Conservation (phyloP, 2,888 invertebrate species). For the Xanthia icteritia region DNA sequence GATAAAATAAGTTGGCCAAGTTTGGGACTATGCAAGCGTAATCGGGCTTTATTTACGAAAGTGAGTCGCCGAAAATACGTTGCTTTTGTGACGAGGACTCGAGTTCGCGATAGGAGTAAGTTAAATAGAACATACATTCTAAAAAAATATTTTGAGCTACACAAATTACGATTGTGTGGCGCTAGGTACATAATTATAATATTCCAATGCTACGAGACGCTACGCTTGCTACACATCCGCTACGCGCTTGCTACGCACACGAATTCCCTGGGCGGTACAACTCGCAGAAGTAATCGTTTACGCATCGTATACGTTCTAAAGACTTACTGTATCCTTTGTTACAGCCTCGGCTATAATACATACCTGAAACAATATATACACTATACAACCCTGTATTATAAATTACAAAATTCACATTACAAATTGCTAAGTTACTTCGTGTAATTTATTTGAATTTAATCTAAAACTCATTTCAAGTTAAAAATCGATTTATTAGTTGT, state of each 20-base stretch:
- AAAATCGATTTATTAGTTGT: not conserved
- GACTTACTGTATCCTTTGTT: constrained; percentile 39
- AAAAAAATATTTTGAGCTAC: not conserved
- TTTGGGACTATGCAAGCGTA: not conserved
- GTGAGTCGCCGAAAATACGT: not conserved
- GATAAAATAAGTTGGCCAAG: not conserved
- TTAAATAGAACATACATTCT: not conserved
- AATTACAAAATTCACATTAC: not conserved
- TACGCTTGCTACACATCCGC: no score
- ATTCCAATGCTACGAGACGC: no score
- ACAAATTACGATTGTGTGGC: not conserved
- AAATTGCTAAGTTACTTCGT: not conserved
- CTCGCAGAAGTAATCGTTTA: constrained; percentile 37
- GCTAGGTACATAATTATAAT: not conserved
- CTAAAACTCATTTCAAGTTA: not conserved
- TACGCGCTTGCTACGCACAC: no score
- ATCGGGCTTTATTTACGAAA: no score
- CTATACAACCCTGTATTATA: not conserved
- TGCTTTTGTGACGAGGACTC: not conserved
- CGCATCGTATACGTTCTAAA: constrained; percentile 23
- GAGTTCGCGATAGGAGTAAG: not conserved
- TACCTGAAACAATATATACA: constrained; percentile 3
- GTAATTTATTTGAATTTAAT: not conserved
- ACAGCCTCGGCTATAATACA: constrained; percentile 33
- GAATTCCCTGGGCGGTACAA: constrained; percentile 4